Conservation (phyloP, 2,797 vertebrate species). For the Sebastes itinus region DNA sequence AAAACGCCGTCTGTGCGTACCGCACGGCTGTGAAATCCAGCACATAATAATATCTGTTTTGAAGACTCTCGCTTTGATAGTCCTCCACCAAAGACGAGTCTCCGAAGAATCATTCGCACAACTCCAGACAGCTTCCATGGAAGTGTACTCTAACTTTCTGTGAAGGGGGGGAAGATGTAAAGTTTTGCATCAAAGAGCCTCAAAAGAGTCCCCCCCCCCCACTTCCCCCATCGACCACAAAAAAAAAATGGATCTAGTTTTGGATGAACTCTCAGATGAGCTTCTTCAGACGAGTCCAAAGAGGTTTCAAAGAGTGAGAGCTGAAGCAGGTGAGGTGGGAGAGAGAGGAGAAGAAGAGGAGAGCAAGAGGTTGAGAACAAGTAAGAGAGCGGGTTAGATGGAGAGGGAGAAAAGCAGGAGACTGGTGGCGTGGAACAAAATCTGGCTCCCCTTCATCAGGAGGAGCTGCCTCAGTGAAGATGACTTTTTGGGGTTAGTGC, state of each 20-base stretch:
- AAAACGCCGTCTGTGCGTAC: not conserved
- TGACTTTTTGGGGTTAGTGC: slow-evolving; percentile 80
- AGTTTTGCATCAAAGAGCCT: slow-evolving; percentile 67
- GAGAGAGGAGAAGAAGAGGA: not conserved
- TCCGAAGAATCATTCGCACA: slow-evolving; percentile 54
- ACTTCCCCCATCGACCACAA: slow-evolving; percentile 14
- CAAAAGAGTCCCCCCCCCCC: slow-evolving; percentile 38
- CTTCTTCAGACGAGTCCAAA: slow-evolving; percentile 52
- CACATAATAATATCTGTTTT: slow-evolving; percentile 66
- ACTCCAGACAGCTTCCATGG: slow-evolving; percentile 42
- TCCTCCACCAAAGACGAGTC: slow-evolving; percentile 55
- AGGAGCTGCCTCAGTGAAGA: slow-evolving; percentile 62
- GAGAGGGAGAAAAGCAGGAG: slow-evolving; percentile 36
- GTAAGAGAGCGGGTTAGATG: slow-evolving; percentile 34
- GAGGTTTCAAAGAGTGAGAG: slow-evolving; percentile 42
- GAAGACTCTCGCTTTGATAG: slow-evolving; percentile 63
- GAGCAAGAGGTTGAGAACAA: slow-evolving; percentile 47
- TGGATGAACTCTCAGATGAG: slow-evolving; percentile 57
- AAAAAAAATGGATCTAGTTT: slow-evolving; percentile 35
- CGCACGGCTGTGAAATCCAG: slow-evolving; percentile 41
- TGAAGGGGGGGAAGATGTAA: slow-evolving; percentile 57
- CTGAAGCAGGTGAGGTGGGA: slow-evolving; percentile 23
- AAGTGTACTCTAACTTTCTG: slow-evolving; percentile 60
- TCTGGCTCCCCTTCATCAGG: slow-evolving; percentile 66
- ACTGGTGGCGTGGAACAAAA: slow-evolving; percentile 54